These are phyloP conservation scores for Corbicula japonica DNA, from an alignment of 2,888 invertebrate species.

Conservation along the genomic window DNA sequence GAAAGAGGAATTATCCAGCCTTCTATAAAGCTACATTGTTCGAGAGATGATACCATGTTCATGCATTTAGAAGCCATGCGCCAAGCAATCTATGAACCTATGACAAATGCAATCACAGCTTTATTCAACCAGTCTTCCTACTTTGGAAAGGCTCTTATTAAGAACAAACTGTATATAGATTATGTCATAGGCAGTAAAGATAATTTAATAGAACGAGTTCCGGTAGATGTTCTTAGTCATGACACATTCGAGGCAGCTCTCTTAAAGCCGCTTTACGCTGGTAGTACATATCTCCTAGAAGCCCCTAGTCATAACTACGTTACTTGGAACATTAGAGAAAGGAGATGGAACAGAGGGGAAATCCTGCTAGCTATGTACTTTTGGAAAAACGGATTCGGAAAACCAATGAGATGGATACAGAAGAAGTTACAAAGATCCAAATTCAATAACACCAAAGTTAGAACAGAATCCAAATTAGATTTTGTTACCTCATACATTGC, in stretches of 20 bases:
- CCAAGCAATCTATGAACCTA: conserved; percentile 79
- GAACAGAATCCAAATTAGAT: conserved; percentile 78
- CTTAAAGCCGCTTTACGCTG: conserved; percentile 77
- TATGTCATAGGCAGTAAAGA: conserved; percentile 78
- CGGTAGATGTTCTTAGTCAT: conserved; percentile 82
- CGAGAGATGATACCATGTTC: conserved; percentile 77
- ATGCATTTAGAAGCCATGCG: conserved; percentile 81
- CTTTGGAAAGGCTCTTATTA: conserved; percentile 82
- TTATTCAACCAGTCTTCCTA: conserved; percentile 79
- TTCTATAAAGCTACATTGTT: conserved; percentile 77
- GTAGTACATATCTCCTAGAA: conserved; percentile 76
- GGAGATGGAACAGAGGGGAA: conserved; percentile 82
- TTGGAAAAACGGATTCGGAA: conserved; percentile 78
- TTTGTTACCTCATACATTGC: conserved; percentile 81
- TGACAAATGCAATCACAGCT: conserved; percentile 79
- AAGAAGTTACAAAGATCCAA: conserved; percentile 75
- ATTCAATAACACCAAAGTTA: conserved; percentile 77
- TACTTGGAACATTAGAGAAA: conserved; percentile 81
- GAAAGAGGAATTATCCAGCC: conserved; percentile 82
- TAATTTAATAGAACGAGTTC: conserved; percentile 79
- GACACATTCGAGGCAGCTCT: conserved; percentile 83
- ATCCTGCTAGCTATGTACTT: conserved; percentile 80
- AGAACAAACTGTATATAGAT: conserved; percentile 80
- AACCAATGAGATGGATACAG: conserved; percentile 77
- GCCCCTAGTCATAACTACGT: conserved; percentile 81